Conservation (phyloP, 1,140 invertebrate genomes). For the Drosophila neocordata region DNA sequence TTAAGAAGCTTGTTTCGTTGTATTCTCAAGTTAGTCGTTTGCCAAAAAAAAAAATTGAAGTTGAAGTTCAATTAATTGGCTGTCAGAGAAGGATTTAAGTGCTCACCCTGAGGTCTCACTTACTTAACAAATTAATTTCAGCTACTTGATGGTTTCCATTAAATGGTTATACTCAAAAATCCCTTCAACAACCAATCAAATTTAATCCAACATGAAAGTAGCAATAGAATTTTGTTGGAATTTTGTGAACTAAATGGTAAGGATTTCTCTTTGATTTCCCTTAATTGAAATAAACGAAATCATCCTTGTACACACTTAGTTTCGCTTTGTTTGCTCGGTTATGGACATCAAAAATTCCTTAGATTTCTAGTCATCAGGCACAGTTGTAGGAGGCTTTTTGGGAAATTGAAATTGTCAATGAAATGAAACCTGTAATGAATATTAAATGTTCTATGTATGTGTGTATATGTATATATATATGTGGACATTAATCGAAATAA, state of each 20-base stretch:
- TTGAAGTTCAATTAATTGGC: slow-evolving; percentile 1
- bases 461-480: slow-evolving; percentile 25
- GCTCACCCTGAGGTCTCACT: not conserved
- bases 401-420: slow-evolving; percentile 60
- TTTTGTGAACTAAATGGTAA: not conserved
- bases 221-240: not conserved
- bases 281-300: not conserved
- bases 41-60: too few species aligned
- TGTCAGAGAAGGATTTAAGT: not conserved
- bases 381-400: slow-evolving; percentile 38
- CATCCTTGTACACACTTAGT: not conserved
- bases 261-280: not conserved
- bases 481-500: not conserved
- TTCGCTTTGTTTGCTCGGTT: not conserved
- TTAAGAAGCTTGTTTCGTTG: slow-evolving; percentile 1
- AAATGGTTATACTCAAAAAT: not conserved
- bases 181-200: not conserved
- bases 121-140: slow-evolving; percentile 1
- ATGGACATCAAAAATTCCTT: slow-evolving; percentile 6
- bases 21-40: not conserved
- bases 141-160: not conserved
- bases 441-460: slow-evolving; percentile 28
- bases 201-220: not conserved
- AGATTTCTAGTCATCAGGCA: slow-evolving; percentile 40
- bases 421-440: slow-evolving; percentile 57